Conservation (phyloP, 2,888 invertebrate species). For the Parnassius apollo region DNA sequence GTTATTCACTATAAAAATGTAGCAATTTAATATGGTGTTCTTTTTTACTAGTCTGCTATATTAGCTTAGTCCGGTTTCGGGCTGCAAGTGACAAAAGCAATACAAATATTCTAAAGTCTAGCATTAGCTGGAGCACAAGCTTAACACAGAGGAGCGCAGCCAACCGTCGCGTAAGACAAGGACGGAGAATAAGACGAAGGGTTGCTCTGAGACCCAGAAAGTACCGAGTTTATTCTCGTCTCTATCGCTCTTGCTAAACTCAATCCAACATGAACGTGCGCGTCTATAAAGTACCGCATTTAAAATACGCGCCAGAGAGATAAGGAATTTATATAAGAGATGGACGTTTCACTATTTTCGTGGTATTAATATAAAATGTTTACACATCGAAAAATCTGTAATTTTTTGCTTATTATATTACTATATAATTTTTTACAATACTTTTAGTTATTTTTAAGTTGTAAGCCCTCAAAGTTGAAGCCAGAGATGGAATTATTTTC, state of each 20-base stretch:
- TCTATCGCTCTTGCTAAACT: conserved; percentile 48
- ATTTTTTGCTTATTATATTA: conserved; percentile 54
- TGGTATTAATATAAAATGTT: conserved; percentile 22
- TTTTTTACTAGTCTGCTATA: too few relatives aligned
- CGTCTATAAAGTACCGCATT: conserved; percentile 76
- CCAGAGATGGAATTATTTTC: conserved; percentile 74
- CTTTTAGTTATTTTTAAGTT: conserved; percentile 35
- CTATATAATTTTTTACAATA: conserved; percentile 37
- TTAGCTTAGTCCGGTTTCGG: too few relatives aligned
- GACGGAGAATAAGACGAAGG: conserved; percentile 82
- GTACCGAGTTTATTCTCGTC: conserved; percentile 59
- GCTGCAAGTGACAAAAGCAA: too few relatives aligned
- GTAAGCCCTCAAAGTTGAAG: conserved; percentile 50
- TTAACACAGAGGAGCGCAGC: conserved; percentile 70
- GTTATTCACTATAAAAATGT: too few relatives aligned
- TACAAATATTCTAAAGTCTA: conserved; percentile 9
- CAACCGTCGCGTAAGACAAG: conserved; percentile 79
- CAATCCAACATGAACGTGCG: conserved; percentile 65
- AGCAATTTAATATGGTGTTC: too few relatives aligned
- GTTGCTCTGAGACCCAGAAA: conserved; percentile 76
- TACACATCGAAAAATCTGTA: conserved; percentile 60
- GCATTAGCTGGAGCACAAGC: conserved; percentile 29
- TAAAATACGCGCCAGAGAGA: conserved; percentile 79
- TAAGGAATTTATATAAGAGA: conserved; percentile 73
- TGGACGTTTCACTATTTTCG: conserved; percentile 33